phyloP scores from a whole-genome alignment of 1,140 invertebrate genomes.

The Zaprionus lachaisei region DNA sequence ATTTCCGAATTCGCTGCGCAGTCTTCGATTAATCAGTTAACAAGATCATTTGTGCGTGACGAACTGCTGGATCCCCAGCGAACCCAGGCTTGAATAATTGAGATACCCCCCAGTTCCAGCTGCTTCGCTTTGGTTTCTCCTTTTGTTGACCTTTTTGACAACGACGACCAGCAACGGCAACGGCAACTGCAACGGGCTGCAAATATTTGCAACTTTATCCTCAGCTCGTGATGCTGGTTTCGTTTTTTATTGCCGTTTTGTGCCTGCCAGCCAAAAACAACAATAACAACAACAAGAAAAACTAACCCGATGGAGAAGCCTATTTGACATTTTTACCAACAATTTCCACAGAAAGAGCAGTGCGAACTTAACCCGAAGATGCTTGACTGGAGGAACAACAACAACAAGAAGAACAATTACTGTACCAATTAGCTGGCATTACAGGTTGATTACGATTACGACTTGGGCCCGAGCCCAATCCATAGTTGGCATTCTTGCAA shows the following conservation, averaged over 20 bases:
- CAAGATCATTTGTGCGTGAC: slow-evolving; percentile 36
- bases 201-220: slow-evolving; percentile 76
- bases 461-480: slow-evolving; percentile 31
- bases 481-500: slow-evolving; percentile 69
- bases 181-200: slow-evolving; percentile 20
- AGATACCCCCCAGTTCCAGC: slow-evolving; percentile 28
- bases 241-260: slow-evolving; percentile 57
- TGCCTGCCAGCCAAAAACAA: slow-evolving; percentile 16
- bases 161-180: slow-evolving; percentile 45
- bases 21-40: slow-evolving; percentile 19
- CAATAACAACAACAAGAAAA: neutral
- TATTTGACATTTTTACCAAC: slow-evolving; percentile 79
- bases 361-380: slow-evolving; percentile 58
- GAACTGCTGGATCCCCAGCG: slow-evolving; percentile 2
- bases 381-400: slow-evolving; percentile 19
- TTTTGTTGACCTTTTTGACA: slow-evolving; percentile 76
- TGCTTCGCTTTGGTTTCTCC: slow-evolving; percentile 59
- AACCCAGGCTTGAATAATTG: slow-evolving; percentile 28
- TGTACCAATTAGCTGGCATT: slow-evolving; percentile 80
- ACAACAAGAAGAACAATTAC: slow-evolving; percentile 54
- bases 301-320: slow-evolving; percentile 50
- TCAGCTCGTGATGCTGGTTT: slow-evolving; percentile 78
- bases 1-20: neutral
- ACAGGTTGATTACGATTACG: slow-evolving; percentile 71
- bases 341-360: slow-evolving; percentile 75